phyloP scores from a whole-genome alignment of 2,888 invertebrate genomes.

The Chloroclystis v-ata region DNA sequence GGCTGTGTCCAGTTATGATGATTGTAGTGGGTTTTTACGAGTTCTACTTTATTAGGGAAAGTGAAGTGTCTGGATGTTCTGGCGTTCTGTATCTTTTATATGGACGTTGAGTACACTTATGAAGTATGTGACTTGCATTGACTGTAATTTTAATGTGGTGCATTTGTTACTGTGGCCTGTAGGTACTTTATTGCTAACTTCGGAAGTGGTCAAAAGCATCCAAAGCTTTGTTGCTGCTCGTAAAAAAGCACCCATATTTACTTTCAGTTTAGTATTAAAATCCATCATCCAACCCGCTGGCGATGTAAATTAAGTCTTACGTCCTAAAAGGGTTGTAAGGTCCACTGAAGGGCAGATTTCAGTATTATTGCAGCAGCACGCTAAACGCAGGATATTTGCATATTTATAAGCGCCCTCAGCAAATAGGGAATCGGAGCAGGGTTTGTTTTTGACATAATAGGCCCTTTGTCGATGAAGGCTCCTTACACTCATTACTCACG shows the following conservation, averaged over 20 bases:
- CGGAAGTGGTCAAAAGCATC: too few relatives aligned
- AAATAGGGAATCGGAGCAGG: conserved; percentile 62
- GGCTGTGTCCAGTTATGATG: conserved; percentile 63
- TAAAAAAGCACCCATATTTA: too few relatives aligned
- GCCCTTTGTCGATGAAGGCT: conserved; percentile 57
- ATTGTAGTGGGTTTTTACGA: conserved; percentile 75
- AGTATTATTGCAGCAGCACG: conserved; percentile 69
- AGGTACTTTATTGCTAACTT: too few relatives aligned
- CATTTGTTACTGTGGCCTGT: too few relatives aligned
- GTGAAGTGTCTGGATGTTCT: conserved; percentile 53
- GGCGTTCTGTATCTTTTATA: conserved; percentile 60
- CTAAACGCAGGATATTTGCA: conserved; percentile 74
- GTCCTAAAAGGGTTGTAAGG: conserved; percentile 56
- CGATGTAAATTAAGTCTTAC: too few relatives aligned
- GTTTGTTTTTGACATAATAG: conserved; percentile 72
- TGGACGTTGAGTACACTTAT: conserved; percentile 57
- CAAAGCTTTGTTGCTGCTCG: too few relatives aligned
- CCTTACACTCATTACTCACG: conserved; percentile 17
- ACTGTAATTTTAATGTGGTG: conserved; percentile 35
- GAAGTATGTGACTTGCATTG: conserved; percentile 32
- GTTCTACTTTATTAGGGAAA: conserved; percentile 65
- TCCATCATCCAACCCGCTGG: too few relatives aligned
- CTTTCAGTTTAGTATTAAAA: too few relatives aligned
- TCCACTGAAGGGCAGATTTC: conserved; percentile 65
- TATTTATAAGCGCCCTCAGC: conserved; percentile 73